Base-by-base conservation (phyloP, 2,797 vertebrate genomes). In the Dermochelys coriacea region DNA sequence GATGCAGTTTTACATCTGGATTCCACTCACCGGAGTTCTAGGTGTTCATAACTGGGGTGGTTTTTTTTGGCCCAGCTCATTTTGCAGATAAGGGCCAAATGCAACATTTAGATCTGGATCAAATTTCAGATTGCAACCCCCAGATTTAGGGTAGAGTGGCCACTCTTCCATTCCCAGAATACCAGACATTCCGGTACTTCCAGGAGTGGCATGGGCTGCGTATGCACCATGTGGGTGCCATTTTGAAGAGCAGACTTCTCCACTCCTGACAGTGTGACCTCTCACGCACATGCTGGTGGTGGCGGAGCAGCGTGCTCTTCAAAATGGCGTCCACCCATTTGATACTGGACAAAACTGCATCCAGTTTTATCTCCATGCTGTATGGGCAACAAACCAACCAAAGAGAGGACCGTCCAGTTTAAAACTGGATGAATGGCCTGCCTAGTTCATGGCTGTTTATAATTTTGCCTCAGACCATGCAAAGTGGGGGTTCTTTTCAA, bases 1-100 rank as follows among this genome's bases (percentile, higher is more conserved):
- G 5, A 49, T 12, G 8, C 37, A 0, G 0, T 1, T 1, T 7
- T 61, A 14, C 25, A 79, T 51, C 55, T 87, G 27, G 16, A 89
- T 82, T 91, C 82, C 55, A 89, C 50, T 75, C 83, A 85, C 47
- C 7, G 6, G 0, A 0, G 51, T 37, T 90, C 77, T 68, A n/a
- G 0, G 79, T 45, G 16, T 4, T 78, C 3, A 71, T n/a, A 14
- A 21, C 14, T 94, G 51, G 71, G 51, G 71, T 59, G 5, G 23
- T 87, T 93, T 90, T n/a, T 51, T 59, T 88, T 55, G 50, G 45
- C 74, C 6, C 54, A 51, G 49, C 27, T 34, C 57, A 19, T n/a
- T 52, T 18, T 31, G 59, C 19, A 83, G 34, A 68, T 68, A n/a
- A n/a, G 8, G 34, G n/a, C 34, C 34, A 93, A 61, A 8, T 79